Evolutionary conservation across 2,888 invertebrate genomes (phyloP).

Genomic region (Lydus trimaculatus): DNA sequence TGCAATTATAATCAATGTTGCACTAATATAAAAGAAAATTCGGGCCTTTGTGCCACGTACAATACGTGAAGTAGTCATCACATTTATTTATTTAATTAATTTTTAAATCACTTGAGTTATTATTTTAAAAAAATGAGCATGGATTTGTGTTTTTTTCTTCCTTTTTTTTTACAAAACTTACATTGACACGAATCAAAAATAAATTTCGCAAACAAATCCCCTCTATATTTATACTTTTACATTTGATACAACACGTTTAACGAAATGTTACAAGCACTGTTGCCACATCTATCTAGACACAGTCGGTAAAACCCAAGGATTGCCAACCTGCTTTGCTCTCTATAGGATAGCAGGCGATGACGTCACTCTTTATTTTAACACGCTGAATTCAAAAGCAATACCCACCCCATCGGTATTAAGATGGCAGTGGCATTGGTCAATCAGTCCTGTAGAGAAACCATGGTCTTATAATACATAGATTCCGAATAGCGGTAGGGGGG

Average conservation of each 20-base stretch:
- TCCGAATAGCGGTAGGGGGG: too few species aligned
- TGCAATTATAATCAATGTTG: constrained; percentile 62
- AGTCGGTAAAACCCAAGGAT: neutral
- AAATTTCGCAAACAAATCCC: constrained; percentile 2
- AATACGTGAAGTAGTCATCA: constrained; percentile 65
- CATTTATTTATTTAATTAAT: constrained; percentile 33
- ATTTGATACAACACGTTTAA: neutral
- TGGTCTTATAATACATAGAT: too few species aligned
- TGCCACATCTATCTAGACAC: neutral
- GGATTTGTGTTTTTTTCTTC: too few species aligned
- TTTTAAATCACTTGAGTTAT: neutral
- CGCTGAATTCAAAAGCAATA: too few species aligned
- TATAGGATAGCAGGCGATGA: too few species aligned
- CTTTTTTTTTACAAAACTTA: neutral
- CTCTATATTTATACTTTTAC: neutral
- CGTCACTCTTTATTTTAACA: too few species aligned
- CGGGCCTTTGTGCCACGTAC: constrained; percentile 67
- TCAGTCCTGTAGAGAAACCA: too few species aligned
- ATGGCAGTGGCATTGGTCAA: too few species aligned
- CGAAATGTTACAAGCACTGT: neutral
- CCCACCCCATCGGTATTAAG: too few species aligned
- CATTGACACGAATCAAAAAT: constrained; percentile 8
- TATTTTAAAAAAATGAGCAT: too few species aligned
- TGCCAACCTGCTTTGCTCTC: too few species aligned
- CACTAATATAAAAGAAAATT: constrained; percentile 64